Conservation (phyloP, 2,797 vertebrate genomes). For the Pachyuromys duprasi region DNA sequence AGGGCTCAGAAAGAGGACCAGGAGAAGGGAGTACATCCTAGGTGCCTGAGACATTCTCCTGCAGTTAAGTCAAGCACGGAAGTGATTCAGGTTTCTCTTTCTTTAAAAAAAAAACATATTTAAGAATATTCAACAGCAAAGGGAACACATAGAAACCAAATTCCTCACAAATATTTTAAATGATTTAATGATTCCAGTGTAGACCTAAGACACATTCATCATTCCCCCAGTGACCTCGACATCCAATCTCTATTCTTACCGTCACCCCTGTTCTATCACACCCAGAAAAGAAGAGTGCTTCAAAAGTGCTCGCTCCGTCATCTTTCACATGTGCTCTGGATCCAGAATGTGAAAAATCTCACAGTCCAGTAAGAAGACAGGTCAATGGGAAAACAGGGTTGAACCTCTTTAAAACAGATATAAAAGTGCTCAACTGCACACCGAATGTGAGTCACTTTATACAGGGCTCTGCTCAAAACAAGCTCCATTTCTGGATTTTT, state of each 20-base stretch:
- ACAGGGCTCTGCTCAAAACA: background rate
- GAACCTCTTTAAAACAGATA: background rate
- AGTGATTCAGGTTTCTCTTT: conserved; percentile 47
- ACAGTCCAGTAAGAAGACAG: background rate
- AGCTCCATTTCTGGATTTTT: background rate
- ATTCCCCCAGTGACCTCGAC: background rate
- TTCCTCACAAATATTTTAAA: conserved; percentile 30
- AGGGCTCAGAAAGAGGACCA: conserved; percentile 79
- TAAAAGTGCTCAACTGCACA: background rate
- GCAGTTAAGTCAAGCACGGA: conserved; percentile 66
- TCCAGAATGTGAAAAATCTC: background rate
- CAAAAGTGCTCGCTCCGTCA: background rate
- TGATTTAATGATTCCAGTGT: background rate
- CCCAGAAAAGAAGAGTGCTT: background rate
- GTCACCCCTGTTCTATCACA: background rate
- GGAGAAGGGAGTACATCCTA: conserved; percentile 77
- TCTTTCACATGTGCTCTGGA: background rate
- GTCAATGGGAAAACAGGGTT: background rate
- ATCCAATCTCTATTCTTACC: background rate
- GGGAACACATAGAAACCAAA: conserved; percentile 70
- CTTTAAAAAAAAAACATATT: background rate
- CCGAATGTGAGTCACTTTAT: background rate
- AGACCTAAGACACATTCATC: background rate
- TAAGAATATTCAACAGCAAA: conserved; percentile 70
- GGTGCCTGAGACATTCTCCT: conserved; percentile 82